phyloP scores from a whole-genome alignment of 2,888 invertebrate genomes.

The Phyllotreta striolata region DNA sequence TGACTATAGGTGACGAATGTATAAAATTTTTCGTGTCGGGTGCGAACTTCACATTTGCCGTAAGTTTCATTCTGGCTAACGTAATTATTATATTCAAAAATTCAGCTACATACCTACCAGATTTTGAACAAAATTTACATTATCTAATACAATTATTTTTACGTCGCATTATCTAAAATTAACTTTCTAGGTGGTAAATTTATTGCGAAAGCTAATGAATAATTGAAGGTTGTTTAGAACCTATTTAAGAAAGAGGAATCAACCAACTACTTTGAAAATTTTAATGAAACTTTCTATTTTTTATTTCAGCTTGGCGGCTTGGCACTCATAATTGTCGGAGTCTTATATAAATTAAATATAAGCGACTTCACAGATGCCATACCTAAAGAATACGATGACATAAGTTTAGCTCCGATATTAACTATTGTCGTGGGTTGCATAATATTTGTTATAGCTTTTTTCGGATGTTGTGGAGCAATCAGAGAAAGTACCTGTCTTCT shows the following conservation, averaged over 20 bases:
- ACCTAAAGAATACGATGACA: constrained; percentile 40
- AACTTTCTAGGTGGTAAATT: too few relatives aligned
- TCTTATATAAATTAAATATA: constrained; percentile 68
- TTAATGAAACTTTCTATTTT: background rate
- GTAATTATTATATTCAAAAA: background rate
- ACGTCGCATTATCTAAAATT: too few relatives aligned
- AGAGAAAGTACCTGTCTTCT: constrained; percentile 55
- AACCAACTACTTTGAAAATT: background rate
- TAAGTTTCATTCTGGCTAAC: constrained; percentile 64
- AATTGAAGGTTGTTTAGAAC: background rate
- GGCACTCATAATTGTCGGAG: constrained; percentile 70
- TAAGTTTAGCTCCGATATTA: constrained; percentile 67
- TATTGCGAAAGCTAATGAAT: too few relatives aligned
- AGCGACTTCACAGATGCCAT: constrained; percentile 50
- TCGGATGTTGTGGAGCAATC: constrained; percentile 58
- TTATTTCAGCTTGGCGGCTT: constrained; percentile 71
- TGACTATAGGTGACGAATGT: constrained; percentile 53
- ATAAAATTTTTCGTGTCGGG: constrained; percentile 55
- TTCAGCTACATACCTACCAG: background rate
- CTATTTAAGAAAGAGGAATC: background rate
- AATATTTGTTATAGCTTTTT: constrained; percentile 62
- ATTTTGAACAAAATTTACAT: too few relatives aligned
- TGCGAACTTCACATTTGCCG: constrained; percentile 70
- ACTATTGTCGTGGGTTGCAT: constrained; percentile 73
- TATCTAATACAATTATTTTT: too few relatives aligned